Conservation (phyloP, 1,140 invertebrate species). For the Oedothorax gibbosus region DNA sequence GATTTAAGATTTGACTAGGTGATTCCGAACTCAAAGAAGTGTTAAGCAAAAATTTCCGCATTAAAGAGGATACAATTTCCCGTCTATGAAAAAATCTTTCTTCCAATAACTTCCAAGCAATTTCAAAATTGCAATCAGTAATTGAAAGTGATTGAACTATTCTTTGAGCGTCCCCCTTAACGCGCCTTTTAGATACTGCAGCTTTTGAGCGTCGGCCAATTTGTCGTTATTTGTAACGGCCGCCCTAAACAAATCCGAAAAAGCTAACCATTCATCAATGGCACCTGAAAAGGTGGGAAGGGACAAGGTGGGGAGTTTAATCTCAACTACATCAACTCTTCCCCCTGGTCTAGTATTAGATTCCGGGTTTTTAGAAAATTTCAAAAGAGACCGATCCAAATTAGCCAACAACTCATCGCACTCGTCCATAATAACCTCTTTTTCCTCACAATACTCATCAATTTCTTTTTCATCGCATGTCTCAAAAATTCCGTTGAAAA, state of each 20-base stretch:
- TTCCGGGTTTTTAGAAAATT: not conserved
- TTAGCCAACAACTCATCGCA: not conserved
- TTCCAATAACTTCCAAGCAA: not conserved
- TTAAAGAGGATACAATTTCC: not conserved
- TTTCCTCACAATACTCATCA: not conserved
- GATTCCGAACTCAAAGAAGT: not conserved
- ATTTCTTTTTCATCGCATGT: not conserved
- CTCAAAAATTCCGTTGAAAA: not conserved
- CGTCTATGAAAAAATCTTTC: not conserved
- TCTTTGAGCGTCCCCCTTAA: not conserved
- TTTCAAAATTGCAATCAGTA: not conserved
- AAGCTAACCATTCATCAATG: not conserved
- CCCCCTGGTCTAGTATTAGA: not conserved
- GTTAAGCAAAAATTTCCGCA: not conserved
- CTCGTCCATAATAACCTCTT: not conserved
- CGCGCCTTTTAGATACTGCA: not conserved
- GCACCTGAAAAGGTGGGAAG: not conserved
- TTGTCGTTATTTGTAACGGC: not conserved
- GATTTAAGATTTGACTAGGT: not conserved
- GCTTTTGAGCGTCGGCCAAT: constrained; percentile 2
- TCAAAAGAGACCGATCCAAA: not conserved
- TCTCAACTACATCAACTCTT: not conserved
- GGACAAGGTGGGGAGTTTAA: not conserved
- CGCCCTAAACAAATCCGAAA: constrained; percentile 6
- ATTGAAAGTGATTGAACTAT: not conserved